These are phyloP conservation scores for Acropternis orthonyx DNA, from an alignment of 2,797 vertebrate species.

Conservation along the genomic window DNA sequence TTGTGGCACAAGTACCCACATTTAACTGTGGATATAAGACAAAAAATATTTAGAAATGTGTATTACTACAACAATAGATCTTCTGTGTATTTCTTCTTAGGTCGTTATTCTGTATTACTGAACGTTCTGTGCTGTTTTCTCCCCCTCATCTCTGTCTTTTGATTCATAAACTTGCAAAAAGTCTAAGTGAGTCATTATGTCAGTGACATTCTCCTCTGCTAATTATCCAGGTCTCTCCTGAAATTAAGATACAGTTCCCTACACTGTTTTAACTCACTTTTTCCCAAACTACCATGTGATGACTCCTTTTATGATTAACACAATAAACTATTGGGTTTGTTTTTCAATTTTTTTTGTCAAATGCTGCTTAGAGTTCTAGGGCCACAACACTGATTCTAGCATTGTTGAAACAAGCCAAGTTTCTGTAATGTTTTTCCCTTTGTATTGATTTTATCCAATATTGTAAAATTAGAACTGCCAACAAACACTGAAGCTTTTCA, in stretches of 20 bases:
- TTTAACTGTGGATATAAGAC: background rate
- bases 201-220: background rate
- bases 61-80: background rate
- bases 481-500: background rate
- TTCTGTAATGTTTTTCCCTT: background rate
- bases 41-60: background rate
- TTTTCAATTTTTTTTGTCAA: background rate
- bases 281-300: background rate
- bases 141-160: background rate
- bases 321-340: background rate
- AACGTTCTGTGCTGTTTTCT: background rate
- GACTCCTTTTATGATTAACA: background rate
- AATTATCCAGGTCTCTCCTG: background rate
- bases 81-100: background rate
- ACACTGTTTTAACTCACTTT: background rate
- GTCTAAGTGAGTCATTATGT: background rate
- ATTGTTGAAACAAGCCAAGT: background rate
- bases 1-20: background rate
- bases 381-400: background rate
- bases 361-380: background rate
- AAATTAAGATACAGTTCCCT: background rate
- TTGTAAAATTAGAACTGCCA: background rate
- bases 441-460: background rate
- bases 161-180: background rate
- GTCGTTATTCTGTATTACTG: background rate